Conservation (phyloP, 2,888 invertebrate species). For the Strigamia maritima region DNA sequence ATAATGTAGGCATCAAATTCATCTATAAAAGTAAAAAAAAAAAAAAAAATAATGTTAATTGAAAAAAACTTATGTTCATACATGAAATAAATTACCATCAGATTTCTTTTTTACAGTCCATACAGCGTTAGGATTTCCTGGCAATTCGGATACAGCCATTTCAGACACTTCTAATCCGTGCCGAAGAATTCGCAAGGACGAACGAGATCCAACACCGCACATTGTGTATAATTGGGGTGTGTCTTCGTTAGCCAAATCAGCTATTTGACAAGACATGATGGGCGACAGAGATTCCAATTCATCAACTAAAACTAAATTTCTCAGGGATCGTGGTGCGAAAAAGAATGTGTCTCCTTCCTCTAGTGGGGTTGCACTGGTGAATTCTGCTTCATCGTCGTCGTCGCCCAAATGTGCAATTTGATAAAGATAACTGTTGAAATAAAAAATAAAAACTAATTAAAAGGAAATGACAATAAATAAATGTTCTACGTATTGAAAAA, state of each 20-base stretch:
- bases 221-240: constrained; percentile 96
- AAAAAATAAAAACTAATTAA: constrained; percentile 38
- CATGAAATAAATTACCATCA: constrained; percentile 67
- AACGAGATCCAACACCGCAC: constrained; percentile 93
- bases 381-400: constrained; percentile 98
- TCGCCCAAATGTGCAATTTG: constrained; percentile 99
- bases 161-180: constrained; percentile 97
- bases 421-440: constrained; percentile 76
- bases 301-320: constrained; percentile 94
- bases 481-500: not conserved
- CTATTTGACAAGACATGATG: constrained; percentile 77
- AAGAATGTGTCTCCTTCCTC: constrained; percentile 99
- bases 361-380: constrained; percentile 95
- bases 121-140: constrained; percentile 99
- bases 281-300: constrained; percentile 95
- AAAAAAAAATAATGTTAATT: not conserved
- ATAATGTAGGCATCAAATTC: constrained; percentile 99
- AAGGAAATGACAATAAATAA: not conserved
- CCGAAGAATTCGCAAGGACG: constrained; percentile 84
- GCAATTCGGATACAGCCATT: constrained; percentile 99
- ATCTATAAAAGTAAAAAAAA: constrained; percentile 62
- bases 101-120: constrained; percentile 97
- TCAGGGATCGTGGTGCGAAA: constrained; percentile 88
- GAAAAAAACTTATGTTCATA: not conserved
- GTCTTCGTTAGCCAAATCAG: constrained; percentile 95